Conservation (phyloP, 2,113 vertebrate genomes). For the Megalops atlanticus region DNA sequence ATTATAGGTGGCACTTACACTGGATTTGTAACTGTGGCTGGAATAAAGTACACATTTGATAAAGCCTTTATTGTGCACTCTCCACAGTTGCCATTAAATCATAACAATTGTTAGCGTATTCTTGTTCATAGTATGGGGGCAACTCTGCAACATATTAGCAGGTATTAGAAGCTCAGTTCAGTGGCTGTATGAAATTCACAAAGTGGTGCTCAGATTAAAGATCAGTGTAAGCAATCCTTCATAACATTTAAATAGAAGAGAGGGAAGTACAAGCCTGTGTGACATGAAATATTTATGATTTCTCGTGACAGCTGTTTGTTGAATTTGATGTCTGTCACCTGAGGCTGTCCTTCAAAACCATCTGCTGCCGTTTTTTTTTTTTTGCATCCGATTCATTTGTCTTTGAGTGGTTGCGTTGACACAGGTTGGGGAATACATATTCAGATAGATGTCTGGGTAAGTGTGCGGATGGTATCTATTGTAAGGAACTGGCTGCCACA, state of each 20-base stretch:
- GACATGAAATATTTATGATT: constrained; percentile 6
- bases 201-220: too few species aligned
- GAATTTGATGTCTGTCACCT: background rate
- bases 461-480: background rate
- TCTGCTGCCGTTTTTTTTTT: background rate
- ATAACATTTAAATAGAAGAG: too few species aligned
- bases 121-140: too few species aligned
- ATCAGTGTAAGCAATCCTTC: too few species aligned
- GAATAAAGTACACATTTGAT: too few species aligned
- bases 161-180: too few species aligned
- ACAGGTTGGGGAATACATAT: background rate
- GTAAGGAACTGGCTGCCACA: background rate
- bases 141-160: too few species aligned
- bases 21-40: background rate
- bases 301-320: background rate
- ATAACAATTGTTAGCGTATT: too few species aligned
- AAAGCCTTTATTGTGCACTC: too few species aligned
- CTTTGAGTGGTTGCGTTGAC: background rate
- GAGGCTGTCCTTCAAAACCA: constrained; percentile 14
- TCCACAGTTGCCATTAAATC: too few species aligned
- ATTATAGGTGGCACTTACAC: background rate
- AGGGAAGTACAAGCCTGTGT: background rate
- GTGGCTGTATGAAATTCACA: too few species aligned
- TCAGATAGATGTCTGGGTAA: background rate
- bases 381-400: background rate